Conservation (phyloP, 2,113 vertebrate genomes). For the Pterocles gutturalis region DNA sequence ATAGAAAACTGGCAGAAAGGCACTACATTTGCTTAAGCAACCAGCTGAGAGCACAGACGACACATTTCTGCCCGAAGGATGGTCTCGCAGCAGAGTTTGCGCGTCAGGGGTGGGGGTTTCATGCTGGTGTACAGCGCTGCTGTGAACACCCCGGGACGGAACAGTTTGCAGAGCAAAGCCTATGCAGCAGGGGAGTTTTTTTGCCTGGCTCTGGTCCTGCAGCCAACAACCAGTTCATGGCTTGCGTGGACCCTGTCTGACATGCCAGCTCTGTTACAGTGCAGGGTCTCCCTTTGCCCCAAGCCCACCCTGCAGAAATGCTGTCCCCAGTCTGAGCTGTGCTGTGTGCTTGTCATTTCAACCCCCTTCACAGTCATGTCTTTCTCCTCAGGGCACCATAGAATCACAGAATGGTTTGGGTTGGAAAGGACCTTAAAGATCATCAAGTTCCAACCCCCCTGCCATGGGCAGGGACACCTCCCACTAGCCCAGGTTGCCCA, state of each 20-base stretch:
- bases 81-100: not conserved
- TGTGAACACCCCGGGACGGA: not conserved
- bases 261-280: accelerated
- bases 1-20: not conserved
- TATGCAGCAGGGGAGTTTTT: accelerated
- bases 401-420: too few species aligned
- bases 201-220: not conserved
- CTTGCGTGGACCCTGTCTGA: not conserved
- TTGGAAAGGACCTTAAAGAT: too few species aligned
- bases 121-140: too few species aligned
- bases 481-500: too few species aligned
- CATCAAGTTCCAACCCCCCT: too few species aligned
- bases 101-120: not conserved
- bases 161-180: not conserved
- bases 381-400: not conserved
- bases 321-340: accelerated
- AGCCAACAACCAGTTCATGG: not conserved
- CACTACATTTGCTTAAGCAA: not conserved
- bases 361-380: not conserved
- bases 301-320: not conserved
- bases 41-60: not conserved
- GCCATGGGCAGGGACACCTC: too few species aligned
- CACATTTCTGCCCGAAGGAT: accelerated
- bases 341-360: not conserved
- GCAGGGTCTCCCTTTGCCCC: not conserved